Evolutionary conservation across 2,888 invertebrate genomes (phyloP).

Genomic region (Cheilosia vernalis): DNA sequence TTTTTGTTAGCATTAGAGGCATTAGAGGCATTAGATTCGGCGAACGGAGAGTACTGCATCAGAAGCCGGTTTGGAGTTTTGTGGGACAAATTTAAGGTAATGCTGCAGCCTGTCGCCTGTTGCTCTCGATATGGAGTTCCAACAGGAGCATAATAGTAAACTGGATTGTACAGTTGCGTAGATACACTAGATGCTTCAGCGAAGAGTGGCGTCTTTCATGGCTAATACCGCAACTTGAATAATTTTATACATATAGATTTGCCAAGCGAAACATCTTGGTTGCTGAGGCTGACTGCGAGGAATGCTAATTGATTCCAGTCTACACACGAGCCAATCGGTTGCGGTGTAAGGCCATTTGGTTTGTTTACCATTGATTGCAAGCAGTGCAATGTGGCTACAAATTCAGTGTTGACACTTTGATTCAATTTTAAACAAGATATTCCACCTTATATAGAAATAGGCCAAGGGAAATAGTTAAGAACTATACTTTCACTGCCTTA

Average conservation of each 20-base stretch:
- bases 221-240: background rate
- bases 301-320: slow-evolving; percentile 65
- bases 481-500: too few species aligned
- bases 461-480: too few species aligned
- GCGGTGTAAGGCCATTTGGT: slow-evolving; percentile 42
- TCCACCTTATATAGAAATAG: too few species aligned
- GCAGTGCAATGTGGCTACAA: too few species aligned
- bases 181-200: slow-evolving; percentile 11
- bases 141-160: slow-evolving; percentile 21
- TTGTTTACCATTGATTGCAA: slow-evolving; percentile 41
- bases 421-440: too few species aligned
- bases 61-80: slow-evolving; percentile 66
- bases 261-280: background rate
- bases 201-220: background rate
- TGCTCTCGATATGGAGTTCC: slow-evolving; percentile 39
- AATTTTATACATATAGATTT: slow-evolving; percentile 3
- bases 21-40: slow-evolving; percentile 11
- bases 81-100: slow-evolving; percentile 53
- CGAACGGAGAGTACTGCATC: slow-evolving; percentile 40
- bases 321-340: slow-evolving; percentile 32
- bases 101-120: slow-evolving; percentile 58
- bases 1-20: slow-evolving; percentile 32
- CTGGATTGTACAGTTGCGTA: slow-evolving; percentile 68
- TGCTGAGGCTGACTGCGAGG: slow-evolving; percentile 10
- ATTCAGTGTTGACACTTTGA: slow-evolving; percentile 40